A percentile compares a stretch with the other conserved stretches of the same genome.
phyloP scores from a whole-genome alignment of 2,888 invertebrate genomes.

The Petrophora chlorosata region DNA sequence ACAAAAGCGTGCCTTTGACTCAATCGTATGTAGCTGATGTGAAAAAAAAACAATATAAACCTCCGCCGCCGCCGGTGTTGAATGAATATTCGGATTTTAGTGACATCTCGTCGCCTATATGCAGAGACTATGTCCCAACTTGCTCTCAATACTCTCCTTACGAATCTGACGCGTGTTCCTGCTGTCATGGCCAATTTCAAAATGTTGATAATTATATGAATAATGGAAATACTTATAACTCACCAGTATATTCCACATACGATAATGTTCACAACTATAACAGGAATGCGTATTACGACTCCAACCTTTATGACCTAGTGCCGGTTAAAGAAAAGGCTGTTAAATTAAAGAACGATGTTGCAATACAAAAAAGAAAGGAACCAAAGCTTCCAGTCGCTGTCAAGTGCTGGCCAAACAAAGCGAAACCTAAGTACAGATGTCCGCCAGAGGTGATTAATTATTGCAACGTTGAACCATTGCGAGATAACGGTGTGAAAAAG shows the following conservation, averaged over 20 bases:
- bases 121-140: conserved; percentile 34
- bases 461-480: conserved; percentile 28
- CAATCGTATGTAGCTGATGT: conserved; percentile 50
- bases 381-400: conserved; percentile 22
- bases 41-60: conserved; percentile 58
- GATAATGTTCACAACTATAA: conserved; percentile 33
- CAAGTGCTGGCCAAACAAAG: conserved; percentile 46
- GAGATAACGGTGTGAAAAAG: conserved; percentile 24
- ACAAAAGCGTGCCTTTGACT: neutral
- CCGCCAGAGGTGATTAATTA: conserved; percentile 35
- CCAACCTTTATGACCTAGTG: conserved; percentile 64
- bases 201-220: conserved; percentile 56
- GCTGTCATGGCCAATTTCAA: conserved; percentile 59
- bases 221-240: conserved; percentile 28
- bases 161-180: conserved; percentile 62
- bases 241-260: conserved; percentile 21
- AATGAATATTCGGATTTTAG: conserved; percentile 50
- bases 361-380: conserved; percentile 42
- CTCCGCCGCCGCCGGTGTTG: conserved; percentile 40
- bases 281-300: conserved; percentile 57
- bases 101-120: conserved; percentile 62
- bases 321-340: conserved; percentile 65
- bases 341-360: conserved; percentile 42
- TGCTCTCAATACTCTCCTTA: conserved; percentile 6
- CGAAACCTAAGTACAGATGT: conserved; percentile 37